A percentile compares a stretch with the other conserved stretches of the same genome.
Evolutionary conservation across 2,888 invertebrate species (phyloP).

Genomic region (Drepana falcataria): DNA sequence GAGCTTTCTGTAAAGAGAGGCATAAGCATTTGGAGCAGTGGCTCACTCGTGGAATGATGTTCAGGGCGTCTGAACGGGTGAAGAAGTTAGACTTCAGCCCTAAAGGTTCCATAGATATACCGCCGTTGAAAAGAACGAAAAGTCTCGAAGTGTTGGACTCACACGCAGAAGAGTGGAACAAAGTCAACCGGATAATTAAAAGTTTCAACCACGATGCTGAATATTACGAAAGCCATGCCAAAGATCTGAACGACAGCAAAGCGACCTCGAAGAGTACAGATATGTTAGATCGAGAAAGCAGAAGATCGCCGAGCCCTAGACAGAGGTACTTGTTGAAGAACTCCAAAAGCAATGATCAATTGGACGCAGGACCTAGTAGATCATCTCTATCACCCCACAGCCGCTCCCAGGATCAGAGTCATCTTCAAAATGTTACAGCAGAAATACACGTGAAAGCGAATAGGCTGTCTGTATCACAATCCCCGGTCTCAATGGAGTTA

Average conservation of each 20-base stretch:
- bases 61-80: constrained; percentile 75
- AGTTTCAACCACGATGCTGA: constrained; percentile 60
- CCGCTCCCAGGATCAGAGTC: constrained; percentile 30
- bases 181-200: constrained; percentile 55
- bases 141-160: constrained; percentile 84
- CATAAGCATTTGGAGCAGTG: constrained; percentile 85
- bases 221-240: constrained; percentile 57
- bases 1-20: constrained; percentile 80
- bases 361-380: constrained; percentile 59
- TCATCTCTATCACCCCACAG: constrained; percentile 46
- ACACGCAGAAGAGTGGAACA: constrained; percentile 64
- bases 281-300: constrained; percentile 40
- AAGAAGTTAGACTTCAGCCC: constrained; percentile 69
- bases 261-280: constrained; percentile 76
- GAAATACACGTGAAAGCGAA: constrained; percentile 71
- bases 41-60: constrained; percentile 81
- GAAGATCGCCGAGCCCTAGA: constrained; percentile 54
- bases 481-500: constrained; percentile 56
- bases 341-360: constrained; percentile 64
- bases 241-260: constrained; percentile 62
- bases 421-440: constrained; percentile 61
- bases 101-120: constrained; percentile 73
- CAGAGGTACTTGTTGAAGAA: constrained; percentile 51
- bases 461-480: constrained; percentile 58
- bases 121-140: constrained; percentile 82